Base-by-base conservation (phyloP, 2,113 vertebrate genomes). In the Isurus oxyrinchus region DNA sequence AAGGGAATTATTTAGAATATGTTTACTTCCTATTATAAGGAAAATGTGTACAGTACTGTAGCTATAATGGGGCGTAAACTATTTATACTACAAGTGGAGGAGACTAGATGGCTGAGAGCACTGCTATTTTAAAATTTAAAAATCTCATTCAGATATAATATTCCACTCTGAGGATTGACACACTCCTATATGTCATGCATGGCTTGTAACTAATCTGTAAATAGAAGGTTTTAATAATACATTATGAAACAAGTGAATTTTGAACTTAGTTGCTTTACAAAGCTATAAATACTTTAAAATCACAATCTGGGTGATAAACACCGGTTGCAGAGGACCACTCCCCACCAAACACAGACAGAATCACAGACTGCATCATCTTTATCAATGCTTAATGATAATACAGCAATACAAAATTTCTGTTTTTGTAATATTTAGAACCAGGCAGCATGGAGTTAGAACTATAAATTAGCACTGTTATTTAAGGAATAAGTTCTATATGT, bases 201-300 rank as follows among this genome's bases (percentile, higher is more conserved):
- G n/a, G 11, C 94, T 31, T 72, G 66, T 49, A 95, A 76, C 44
- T 76, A 76, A 27, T 72, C 94, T 72, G 94, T 53, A 55, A 72
- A 55, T 72, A 76, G 11, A 8, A 95, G 23, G 16, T 95, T 72
- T 95, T 72, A 95, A 95, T 95, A 95, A 72, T 72, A 72, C 66
- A 95, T 35, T 53, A 4, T 72, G 94, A 95, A 95, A 25, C 21
- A 55, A 95, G 13, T 55, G 49, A 55, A 76, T 55, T 19, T 35
- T 67, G 53, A 14, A 14, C 44, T 95, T 69, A 76, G 49, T 95
- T 49, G n/a, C 61, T 94, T 44, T 94, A 72, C 44, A 31, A 95
- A 95, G 44, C 66, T 16, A 72, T 53, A 72, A 95, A 95, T 67
- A 95, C 44, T 72, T 94, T 49, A 25, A 49, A 94, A 94, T 40